Evolutionary conservation across 92 coral and sea anemone species (phyloP).

Genomic region (Parazoanthus atlanticus): DNA sequence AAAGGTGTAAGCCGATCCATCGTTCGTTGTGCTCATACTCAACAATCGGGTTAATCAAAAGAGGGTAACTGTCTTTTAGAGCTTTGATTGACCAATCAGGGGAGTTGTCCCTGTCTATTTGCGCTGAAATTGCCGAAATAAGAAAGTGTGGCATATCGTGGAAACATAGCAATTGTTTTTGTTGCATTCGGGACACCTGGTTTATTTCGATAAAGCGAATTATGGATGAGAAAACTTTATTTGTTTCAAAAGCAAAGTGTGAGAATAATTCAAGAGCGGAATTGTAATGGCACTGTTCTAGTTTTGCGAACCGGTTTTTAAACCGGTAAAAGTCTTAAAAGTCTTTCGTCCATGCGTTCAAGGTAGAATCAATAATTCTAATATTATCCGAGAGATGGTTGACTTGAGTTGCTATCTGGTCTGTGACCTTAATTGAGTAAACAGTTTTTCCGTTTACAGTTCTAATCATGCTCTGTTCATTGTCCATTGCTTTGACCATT

Average conservation of each 20-base stretch:
- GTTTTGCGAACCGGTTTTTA: constrained; percentile 11
- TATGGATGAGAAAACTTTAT: constrained; percentile 39
- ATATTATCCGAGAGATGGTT: constrained; percentile 17
- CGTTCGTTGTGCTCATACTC: background rate
- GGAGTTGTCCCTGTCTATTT: background rate
- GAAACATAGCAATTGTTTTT: constrained; percentile 18
- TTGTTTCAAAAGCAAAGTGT: constrained; percentile 37
- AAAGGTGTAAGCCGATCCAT: constrained; percentile 22
- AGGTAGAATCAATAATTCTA: background rate
- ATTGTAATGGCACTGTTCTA: constrained; percentile 35
- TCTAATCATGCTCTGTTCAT: constrained; percentile 13
- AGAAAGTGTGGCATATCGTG: constrained; percentile 45
- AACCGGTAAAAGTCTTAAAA: no score
- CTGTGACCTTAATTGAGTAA: background rate
- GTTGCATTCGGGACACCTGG: constrained; percentile 15
- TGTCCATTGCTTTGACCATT: background rate
- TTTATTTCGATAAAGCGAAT: constrained; percentile 42
- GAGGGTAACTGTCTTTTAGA: constrained; percentile 5
- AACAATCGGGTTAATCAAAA: constrained; percentile 16
- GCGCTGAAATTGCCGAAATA: background rate
- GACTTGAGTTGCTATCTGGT: constrained; percentile 24
- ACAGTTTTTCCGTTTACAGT: constrained; percentile 20
- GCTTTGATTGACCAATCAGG: background rate
- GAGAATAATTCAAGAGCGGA: constrained; percentile 35
- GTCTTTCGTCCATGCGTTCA: constrained; percentile 11